Evolutionary conservation across 2,113 vertebrate species (phyloP), one percentile per base, ranked within the genome.

Genomic region (Periophthalmodon schlosseri): DNA sequence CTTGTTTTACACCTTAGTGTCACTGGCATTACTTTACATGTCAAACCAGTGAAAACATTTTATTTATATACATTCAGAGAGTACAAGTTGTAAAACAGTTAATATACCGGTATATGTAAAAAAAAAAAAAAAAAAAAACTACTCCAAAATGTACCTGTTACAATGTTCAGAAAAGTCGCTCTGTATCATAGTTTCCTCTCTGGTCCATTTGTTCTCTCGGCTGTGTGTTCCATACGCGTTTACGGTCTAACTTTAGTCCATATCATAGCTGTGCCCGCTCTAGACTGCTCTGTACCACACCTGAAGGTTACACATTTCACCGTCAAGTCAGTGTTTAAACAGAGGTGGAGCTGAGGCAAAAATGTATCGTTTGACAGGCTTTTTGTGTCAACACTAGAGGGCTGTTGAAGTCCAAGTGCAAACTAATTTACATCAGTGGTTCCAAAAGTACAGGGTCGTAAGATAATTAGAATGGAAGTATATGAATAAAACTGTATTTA

Each of bases 301-400:
- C 63, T 65, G 63, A n/a, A 39, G 34, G 44, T 65, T 20, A 64
- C 61, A 64, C 33, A 64, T 33, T 15, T 10, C 61, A 64, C 28
- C 23, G 28, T 28, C 28, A 12, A 60, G 61, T 16, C 61, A 64
- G 61, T 64, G 33, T 64, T 64, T 65, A 65, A 65, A 65, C 63
- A 65, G 63, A 65, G 63, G 63, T 65, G 63, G 63, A 21, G 34
- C 63, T 36, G 3, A 44, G 20, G 20, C 0, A 12, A n/a, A 65
- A 44, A 16, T 36, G 16, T 33, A 36, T 1, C 13, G n/a, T 33
- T 20, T n/a, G 16, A 65, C 18, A 20, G 8, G 1, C 16, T n/a
- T 34, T 21, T 39, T 13, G 9, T n/a, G 34, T 65, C 34, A 36
- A 65, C 33, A 65, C 63, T 65, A 44, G 34, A 65, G 34, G 63